Conservation (phyloP, 2,797 vertebrate species). For the Onychomys leucogaster region DNA sequence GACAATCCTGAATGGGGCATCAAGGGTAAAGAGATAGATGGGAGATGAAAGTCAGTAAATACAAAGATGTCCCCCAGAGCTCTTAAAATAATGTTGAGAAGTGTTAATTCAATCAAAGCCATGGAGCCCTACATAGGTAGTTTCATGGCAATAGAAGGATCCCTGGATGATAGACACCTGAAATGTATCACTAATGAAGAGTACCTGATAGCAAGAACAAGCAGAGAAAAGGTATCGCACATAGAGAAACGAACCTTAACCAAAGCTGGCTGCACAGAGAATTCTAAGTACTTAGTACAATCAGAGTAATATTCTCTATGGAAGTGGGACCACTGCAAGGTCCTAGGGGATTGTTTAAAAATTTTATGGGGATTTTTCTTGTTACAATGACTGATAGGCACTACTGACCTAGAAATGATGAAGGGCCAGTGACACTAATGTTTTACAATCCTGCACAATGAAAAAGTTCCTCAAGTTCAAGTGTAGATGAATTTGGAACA, state of each 20-base stretch:
- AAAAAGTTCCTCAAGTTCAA: conserved; percentile 12
- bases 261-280: neutral
- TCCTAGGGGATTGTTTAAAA: neutral
- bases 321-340: neutral
- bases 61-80: neutral
- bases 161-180: neutral
- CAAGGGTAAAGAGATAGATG: neutral
- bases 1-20: neutral
- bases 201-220: neutral
- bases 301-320: neutral
- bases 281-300: neutral
- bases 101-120: neutral
- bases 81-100: conserved; percentile 1
- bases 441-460: neutral
- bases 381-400: neutral
- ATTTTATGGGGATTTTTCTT: neutral
- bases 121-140: neutral
- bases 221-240: neutral
- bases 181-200: neutral
- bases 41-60: neutral
- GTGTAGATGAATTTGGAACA: neutral
- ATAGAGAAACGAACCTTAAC: neutral
- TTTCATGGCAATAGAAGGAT: neutral
- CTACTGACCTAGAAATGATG: neutral
- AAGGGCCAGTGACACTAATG: neutral